phyloP scores from a whole-genome alignment of 2,888 invertebrate species.

The Napeogenes sylphis region DNA sequence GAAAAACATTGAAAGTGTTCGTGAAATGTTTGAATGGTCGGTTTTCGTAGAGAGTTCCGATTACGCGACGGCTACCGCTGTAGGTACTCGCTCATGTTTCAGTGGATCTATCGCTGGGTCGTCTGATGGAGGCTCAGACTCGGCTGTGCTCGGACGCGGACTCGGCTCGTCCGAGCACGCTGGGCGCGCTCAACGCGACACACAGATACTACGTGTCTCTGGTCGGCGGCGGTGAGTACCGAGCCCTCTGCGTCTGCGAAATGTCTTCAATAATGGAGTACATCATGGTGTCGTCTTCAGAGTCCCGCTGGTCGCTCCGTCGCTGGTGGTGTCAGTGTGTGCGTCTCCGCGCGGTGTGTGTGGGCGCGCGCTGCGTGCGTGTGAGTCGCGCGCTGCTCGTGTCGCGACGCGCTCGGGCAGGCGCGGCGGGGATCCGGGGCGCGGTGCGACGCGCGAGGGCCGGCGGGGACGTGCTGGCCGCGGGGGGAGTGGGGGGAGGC shows the following conservation, averaged over 20 bases:
- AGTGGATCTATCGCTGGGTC: constrained; percentile 54
- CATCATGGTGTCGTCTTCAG: not conserved
- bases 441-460: constrained; percentile 26
- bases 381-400: constrained; percentile 27
- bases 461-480: constrained; percentile 18
- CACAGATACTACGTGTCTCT: constrained; percentile 55
- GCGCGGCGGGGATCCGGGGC: constrained; percentile 28
- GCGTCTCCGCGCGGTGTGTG: constrained; percentile 22
- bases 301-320: constrained; percentile 26
- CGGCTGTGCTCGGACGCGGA: constrained; percentile 30
- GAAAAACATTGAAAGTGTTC: too few species aligned
- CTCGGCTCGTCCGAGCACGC: constrained; percentile 27
- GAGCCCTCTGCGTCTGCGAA: too few species aligned
- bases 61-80: too few species aligned
- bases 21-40: too few species aligned
- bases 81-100: constrained; percentile 21
- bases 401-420: constrained; percentile 38
- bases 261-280: too few species aligned
- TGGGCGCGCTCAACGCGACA: constrained; percentile 41
- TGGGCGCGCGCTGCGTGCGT: constrained; percentile 12
- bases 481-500: constrained; percentile 15
- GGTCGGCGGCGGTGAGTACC: constrained; percentile 41
- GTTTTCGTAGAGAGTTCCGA: constrained; percentile 1
- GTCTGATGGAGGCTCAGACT: constrained; percentile 49
- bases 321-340: constrained; percentile 17